Conservation (phyloP, 2,888 invertebrate genomes). For the Caenorhabditis doughertyi region DNA sequence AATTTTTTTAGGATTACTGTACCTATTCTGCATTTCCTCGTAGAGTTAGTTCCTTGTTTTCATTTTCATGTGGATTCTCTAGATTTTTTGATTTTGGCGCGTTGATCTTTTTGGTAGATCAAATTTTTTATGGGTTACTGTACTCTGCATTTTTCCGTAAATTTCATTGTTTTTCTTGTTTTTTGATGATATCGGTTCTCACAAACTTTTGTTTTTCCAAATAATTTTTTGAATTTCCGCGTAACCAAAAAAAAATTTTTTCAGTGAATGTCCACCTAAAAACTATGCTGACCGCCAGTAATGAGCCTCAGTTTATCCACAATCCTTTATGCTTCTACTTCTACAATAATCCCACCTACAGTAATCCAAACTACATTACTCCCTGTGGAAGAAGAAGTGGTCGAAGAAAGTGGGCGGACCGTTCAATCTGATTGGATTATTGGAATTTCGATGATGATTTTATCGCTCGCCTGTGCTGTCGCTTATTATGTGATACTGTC, state of each 20-base stretch:
- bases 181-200: no score
- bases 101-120: no score
- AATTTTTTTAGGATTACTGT: no score
- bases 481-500: conserved; percentile 69
- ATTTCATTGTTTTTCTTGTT: no score
- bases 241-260: not conserved
- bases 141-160: no score
- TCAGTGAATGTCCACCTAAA: conserved; percentile 28
- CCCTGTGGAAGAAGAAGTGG: conserved; percentile 20
- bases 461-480: conserved; percentile 64
- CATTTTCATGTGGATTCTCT: no score
- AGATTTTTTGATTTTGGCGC: no score
- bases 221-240: not conserved
- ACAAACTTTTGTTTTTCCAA: not conserved
- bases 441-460: conserved; percentile 69
- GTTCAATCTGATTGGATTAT: conserved; percentile 67
- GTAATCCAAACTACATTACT: conserved; percentile 7
- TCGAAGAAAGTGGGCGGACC: conserved; percentile 51
- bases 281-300: not conserved
- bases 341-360: no score
- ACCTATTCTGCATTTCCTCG: no score
- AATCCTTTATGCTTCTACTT: not conserved
- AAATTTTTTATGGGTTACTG: no score
- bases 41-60: no score
- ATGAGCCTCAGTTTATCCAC: conserved; percentile 20